These are phyloP conservation scores for Tetramorium bicarinatum DNA, from an alignment of 2,888 invertebrate genomes.

Conservation along the genomic window DNA sequence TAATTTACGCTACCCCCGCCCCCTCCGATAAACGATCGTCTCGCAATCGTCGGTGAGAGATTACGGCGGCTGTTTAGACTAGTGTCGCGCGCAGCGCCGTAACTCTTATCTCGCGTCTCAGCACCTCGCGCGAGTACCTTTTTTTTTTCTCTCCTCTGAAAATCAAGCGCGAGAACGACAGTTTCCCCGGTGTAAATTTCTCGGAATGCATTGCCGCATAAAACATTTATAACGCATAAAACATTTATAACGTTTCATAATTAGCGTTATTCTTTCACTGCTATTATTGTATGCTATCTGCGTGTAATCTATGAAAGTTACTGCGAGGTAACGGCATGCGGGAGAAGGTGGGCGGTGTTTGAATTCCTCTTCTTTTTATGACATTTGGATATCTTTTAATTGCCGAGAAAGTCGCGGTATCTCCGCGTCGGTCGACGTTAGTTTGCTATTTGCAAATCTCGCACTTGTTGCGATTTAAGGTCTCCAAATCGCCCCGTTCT, in stretches of 20 bases:
- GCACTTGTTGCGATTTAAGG: not conserved
- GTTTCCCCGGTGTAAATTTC: conserved; percentile 3
- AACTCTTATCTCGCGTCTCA: conserved; percentile 2
- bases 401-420: conserved; percentile 3
- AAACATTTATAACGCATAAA: not conserved
- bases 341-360: not conserved
- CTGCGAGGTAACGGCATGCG: not conserved
- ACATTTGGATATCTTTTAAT: conserved; percentile 22
- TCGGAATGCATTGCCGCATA: not conserved
- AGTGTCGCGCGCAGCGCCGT: not conserved
- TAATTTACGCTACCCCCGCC: conserved; percentile 23
- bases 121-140: not conserved
- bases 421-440: not conserved
- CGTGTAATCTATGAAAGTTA: not conserved
- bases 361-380: conserved; percentile 8
- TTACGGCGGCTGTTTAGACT: conserved; percentile 25
- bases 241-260: not conserved
- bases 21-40: conserved; percentile 11
- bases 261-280: not conserved
- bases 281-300: not conserved
- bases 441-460: too few species aligned
- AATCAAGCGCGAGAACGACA: not conserved
- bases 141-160: not conserved
- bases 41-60: conserved; percentile 23
- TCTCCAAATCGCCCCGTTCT: not conserved